These are phyloP conservation scores for Polietes domitor DNA, from an alignment of 2,888 invertebrate genomes.

Conservation along the genomic window DNA sequence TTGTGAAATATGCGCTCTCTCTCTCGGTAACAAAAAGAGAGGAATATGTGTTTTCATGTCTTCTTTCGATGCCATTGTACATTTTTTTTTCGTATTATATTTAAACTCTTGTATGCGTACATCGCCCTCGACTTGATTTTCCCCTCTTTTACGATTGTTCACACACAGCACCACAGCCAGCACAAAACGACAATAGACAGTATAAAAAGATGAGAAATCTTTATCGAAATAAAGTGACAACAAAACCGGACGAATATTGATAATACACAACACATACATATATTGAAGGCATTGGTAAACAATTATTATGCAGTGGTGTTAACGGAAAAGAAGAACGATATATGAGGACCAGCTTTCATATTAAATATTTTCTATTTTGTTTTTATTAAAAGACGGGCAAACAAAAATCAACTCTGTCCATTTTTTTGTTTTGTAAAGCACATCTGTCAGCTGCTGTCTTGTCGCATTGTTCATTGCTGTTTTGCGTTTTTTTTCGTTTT, in stretches of 20 bases:
- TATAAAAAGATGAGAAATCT: neutral
- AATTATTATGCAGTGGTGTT: too few relatives aligned
- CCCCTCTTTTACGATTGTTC: slow-evolving; percentile 10
- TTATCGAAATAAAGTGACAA: neutral
- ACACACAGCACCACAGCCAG: too few relatives aligned
- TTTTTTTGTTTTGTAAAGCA: neutral
- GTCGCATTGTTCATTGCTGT: neutral
- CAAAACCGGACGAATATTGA: neutral
- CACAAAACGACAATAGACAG: too few relatives aligned
- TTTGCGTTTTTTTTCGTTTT: neutral
- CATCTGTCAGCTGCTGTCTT: neutral
- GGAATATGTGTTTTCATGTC: neutral
- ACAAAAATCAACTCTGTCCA: neutral
- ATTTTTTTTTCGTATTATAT: slow-evolving; percentile 10
- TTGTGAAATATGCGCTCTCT: slow-evolving; percentile 3
- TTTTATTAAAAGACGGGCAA: neutral
- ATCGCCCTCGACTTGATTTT: slow-evolving; percentile 66
- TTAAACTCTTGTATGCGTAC: slow-evolving; percentile 63
- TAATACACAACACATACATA: too few relatives aligned
- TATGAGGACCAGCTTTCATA: too few relatives aligned
- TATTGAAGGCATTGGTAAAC: too few relatives aligned
- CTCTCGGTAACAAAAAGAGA: neutral
- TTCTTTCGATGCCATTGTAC: neutral
- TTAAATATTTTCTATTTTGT: neutral
- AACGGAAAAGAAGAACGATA: too few relatives aligned